Percentiles rank a stretch among this genome's conserved stretches.
Conservation (phyloP, 2,888 invertebrate genomes). For the Kryphioiulus occultus region DNA sequence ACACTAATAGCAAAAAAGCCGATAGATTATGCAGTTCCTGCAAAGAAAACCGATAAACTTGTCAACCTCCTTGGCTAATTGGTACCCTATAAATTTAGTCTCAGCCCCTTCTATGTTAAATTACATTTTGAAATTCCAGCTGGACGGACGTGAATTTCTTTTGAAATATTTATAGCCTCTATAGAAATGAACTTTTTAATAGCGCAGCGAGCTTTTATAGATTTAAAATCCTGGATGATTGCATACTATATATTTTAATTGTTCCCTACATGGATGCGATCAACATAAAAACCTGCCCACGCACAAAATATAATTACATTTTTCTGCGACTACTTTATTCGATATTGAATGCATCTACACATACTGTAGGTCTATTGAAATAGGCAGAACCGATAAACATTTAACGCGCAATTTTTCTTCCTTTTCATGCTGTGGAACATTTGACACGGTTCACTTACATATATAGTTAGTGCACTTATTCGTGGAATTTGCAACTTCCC, state of each 20-base stretch:
- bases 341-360: not conserved
- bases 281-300: conserved; percentile 12
- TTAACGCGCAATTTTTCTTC: not conserved
- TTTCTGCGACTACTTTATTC: not conserved
- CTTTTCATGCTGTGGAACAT: not conserved
- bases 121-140: not conserved
- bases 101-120: conserved; percentile 7
- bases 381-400: not conserved
- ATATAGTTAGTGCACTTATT: too few species aligned
- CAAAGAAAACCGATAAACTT: conserved; percentile 31
- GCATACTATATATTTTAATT: not conserved
- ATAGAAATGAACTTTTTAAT: not conserved
- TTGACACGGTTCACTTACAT: not conserved
- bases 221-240: not conserved
- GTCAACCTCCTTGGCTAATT: not conserved
- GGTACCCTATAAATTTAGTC: conserved; percentile 8
- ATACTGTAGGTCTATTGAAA: not conserved
- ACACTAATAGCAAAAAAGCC: not conserved
- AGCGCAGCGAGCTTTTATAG: not conserved
- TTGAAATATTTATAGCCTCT: not conserved
- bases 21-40: not conserved
- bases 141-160: not conserved
- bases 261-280: not conserved
- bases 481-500: too few species aligned
- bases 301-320: not conserved